phyloP scores from a whole-genome alignment of 2,113 vertebrate species.

The Chlamydotis undulata region DNA sequence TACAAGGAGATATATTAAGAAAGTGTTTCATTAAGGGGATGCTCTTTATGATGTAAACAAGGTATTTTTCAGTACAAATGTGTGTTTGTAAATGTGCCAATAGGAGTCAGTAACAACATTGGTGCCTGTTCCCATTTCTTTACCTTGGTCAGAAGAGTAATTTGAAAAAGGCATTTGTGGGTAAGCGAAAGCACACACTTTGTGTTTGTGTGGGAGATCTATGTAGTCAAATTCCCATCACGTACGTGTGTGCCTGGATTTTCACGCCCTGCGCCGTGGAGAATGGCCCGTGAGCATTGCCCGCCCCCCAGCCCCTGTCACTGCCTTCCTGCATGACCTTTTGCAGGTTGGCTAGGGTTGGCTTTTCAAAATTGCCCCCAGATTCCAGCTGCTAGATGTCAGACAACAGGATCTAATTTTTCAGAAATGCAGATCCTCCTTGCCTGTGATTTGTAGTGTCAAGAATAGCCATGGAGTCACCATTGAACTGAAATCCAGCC shows the following conservation, averaged over 20 bases:
- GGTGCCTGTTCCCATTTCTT: not conserved
- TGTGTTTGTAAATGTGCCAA: not conserved
- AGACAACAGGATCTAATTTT: not conserved
- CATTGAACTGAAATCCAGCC: not conserved
- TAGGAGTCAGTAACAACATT: not conserved
- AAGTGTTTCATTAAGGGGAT: not conserved
- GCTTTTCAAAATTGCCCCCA: not conserved
- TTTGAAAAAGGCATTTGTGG: not conserved
- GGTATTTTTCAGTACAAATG: not conserved
- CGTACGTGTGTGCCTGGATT: accelerated
- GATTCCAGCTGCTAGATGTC: not conserved
- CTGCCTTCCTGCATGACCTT: not conserved
- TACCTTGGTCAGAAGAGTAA: not conserved
- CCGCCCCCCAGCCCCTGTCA: not conserved
- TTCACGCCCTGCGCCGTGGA: accelerated
- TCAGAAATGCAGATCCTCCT: not conserved
- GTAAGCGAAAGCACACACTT: not conserved
- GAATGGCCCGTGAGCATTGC: not conserved
- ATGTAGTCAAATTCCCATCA: not conserved
- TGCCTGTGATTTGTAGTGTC: not conserved
- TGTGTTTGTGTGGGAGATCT: not conserved
- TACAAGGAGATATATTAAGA: not conserved
- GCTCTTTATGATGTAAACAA: not conserved
- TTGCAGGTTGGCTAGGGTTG: not conserved
- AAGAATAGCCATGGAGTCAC: not conserved